Conservation (phyloP, 1,140 invertebrate genomes). For the Steinernema khuongi region DNA sequence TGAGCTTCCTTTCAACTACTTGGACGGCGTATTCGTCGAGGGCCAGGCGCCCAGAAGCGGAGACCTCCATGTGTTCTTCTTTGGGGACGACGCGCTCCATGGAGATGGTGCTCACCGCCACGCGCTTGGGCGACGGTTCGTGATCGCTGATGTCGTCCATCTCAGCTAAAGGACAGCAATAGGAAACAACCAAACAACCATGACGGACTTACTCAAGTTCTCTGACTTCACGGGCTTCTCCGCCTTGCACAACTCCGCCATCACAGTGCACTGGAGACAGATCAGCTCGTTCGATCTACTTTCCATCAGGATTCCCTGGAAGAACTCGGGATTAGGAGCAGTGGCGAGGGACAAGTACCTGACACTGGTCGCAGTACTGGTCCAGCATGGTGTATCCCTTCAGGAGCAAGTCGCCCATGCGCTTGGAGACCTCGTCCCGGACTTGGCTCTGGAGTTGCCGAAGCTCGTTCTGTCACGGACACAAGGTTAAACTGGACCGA, state of each 20-base stretch:
- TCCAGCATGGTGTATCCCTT: conserved; percentile 37
- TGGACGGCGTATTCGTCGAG: neutral
- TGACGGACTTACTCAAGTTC: neutral
- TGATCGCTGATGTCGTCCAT: neutral
- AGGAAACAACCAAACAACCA: neutral
- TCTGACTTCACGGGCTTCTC: neutral
- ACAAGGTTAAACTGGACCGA: neutral
- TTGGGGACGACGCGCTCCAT: neutral
- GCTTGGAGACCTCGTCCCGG: conserved; percentile 29
- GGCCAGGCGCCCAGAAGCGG: neutral
- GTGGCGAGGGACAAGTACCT: neutral
- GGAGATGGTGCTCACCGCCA: neutral
- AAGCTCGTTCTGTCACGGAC: neutral
- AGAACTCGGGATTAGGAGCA: neutral
- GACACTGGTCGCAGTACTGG: conserved; percentile 30
- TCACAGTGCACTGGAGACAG: conserved; percentile 27
- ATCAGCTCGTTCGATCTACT: conserved; percentile 10
- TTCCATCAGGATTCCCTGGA: conserved; percentile 38
- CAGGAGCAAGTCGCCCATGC: conserved; percentile 33
- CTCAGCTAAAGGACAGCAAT: neutral
- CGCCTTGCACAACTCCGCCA: conserved; percentile 1
- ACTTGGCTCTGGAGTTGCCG: neutral
- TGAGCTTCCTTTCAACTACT: conserved; percentile 19
- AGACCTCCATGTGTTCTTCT: conserved; percentile 10
- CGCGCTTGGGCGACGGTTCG: neutral